phyloP scores from a whole-genome alignment of 2,113 vertebrate species.

The Chionis minor region DNA sequence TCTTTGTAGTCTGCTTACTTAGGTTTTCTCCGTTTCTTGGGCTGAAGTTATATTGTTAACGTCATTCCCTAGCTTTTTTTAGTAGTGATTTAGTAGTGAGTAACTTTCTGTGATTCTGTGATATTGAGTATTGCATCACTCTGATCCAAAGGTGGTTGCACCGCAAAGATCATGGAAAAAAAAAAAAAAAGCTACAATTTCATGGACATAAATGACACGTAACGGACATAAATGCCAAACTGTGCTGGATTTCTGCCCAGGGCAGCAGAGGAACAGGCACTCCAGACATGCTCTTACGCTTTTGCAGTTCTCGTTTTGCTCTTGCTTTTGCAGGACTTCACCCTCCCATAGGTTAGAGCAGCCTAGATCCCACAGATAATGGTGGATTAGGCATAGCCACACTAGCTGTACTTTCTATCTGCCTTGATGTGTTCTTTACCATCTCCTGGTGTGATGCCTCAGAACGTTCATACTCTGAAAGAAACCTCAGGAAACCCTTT shows the following conservation, averaged over 20 bases:
- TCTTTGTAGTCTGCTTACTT: background rate
- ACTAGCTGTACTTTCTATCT: background rate
- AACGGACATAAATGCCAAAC: background rate
- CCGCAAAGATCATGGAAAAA: background rate
- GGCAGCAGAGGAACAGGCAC: background rate
- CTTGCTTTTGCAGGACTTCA: background rate
- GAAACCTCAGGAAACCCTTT: background rate
- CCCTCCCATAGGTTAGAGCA: background rate
- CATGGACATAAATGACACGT: background rate
- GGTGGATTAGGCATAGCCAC: accelerated
- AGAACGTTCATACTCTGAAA: background rate
- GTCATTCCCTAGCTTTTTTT: background rate
- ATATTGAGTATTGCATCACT: background rate
- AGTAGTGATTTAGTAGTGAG: background rate
- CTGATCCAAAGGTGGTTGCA: background rate
- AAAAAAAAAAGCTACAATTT: accelerated
- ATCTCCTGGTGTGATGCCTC: background rate
- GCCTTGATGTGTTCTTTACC: background rate
- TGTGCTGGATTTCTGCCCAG: background rate
- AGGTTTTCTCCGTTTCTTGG: background rate
- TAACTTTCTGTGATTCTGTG: background rate
- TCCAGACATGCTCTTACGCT: background rate
- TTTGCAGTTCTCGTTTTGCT: background rate
- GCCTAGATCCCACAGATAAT: background rate
- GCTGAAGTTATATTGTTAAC: background rate